These are phyloP conservation scores for Otolemur crassicaudatus DNA, from an alignment of 2,797 vertebrate genomes.

Conservation along the genomic window DNA sequence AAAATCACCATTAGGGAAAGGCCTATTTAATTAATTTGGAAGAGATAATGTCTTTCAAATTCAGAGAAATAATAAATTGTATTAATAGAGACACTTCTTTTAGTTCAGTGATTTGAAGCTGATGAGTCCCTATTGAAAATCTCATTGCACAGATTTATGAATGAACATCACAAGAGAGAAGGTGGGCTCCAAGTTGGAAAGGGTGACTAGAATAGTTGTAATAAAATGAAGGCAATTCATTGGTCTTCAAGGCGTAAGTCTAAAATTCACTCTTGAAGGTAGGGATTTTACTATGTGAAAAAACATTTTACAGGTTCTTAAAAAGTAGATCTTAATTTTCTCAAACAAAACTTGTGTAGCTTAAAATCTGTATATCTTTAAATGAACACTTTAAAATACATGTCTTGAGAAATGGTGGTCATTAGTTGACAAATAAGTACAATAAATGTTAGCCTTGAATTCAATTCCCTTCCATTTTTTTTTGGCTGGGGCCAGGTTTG, in stretches of 20 bases:
- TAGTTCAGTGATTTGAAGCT: constrained; percentile 19
- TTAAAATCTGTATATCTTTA: constrained; percentile 8
- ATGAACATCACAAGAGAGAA: background rate
- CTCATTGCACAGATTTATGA: background rate
- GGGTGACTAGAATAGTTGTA: background rate
- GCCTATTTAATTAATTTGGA: background rate
- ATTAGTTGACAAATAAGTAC: constrained; percentile 34
- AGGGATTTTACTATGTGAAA: background rate
- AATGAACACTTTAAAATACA: constrained; percentile 11
- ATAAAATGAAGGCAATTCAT: background rate
- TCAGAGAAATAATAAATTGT: constrained; percentile 26
- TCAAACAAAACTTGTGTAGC: background rate
- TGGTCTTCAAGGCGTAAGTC: constrained; percentile 21
- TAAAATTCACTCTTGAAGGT: background rate
- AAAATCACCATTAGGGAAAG: background rate
- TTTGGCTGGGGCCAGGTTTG: too few species aligned
- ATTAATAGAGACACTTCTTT: background rate
- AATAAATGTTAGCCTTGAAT: constrained; percentile 41
- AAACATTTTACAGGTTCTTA: background rate
- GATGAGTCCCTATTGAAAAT: background rate
- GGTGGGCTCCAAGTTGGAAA: background rate
- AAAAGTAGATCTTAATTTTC: constrained; percentile 37
- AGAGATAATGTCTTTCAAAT: background rate
- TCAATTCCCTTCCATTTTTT: background rate
- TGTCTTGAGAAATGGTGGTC: background rate